A percentile compares a stretch with the other conserved stretches of the same genome.
phyloP scores from a whole-genome alignment of 23 tunicate species.

The Trididemnum nubilum region DNA sequence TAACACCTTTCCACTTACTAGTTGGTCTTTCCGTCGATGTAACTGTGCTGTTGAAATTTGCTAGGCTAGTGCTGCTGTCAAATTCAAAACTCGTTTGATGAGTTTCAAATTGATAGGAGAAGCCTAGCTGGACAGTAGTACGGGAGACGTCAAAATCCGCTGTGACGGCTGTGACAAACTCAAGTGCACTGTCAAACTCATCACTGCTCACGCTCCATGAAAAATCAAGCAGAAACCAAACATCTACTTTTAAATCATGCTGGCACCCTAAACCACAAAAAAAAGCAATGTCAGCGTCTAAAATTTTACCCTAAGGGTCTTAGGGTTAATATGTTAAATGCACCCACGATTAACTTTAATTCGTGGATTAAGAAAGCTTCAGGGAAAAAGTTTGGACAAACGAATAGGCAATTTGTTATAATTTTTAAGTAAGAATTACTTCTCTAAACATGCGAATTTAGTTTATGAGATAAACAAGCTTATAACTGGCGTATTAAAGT shows the following conservation, averaged over 20 bases:
- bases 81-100: neutral
- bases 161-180: neutral
- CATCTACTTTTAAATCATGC: neutral
- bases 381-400: no score
- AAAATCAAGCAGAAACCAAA: conserved; percentile 9
- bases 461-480: no score
- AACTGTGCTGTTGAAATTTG: neutral
- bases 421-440: no score
- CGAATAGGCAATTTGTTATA: no score
- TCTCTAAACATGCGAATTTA: no score
- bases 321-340: no score
- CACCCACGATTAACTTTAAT: no score
- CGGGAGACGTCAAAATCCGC: neutral
- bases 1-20: neutral
- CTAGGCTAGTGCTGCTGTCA: neutral
- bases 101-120: neutral
- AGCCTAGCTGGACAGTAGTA: neutral
- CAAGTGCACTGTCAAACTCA: neutral
- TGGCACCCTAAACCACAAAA: neutral
- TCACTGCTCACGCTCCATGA: neutral
- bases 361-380: no score
- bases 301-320: no score
- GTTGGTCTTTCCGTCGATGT: neutral
- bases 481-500: no score
- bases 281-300: neutral